Evolutionary conservation across 2,888 invertebrate genomes (phyloP), one percentile per base, ranked within the genome.

Genomic region (Clistopyga incitator): DNA sequence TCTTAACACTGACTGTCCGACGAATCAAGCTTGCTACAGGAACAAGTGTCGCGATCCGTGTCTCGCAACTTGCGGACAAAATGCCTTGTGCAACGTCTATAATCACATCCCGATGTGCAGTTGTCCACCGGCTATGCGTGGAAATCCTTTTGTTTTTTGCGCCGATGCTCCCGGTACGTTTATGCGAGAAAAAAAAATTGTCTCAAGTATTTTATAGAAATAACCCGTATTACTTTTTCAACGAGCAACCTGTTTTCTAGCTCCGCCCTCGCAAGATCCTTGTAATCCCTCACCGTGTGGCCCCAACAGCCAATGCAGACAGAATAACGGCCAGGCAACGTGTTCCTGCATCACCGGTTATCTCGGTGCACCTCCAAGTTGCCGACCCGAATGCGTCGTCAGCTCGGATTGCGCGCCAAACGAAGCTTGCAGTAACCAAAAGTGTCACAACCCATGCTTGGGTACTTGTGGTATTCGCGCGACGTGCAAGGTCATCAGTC

Each of bases 41-140:
- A 95, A 96, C 87, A 97, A 97, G 93, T 98, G 98, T 90, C 91
- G 94, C 42, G 95, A 97, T 92, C 97, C 98, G 54, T 98, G 98
- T 87, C 95, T 95, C 50, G 95, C 95, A 79, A 95, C 95, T 75
- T 97, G 96, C 89, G 97, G 96, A 56, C 94, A 94, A 89, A 95
- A 95, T 84, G 94, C 94, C 4, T 83, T 93, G 10, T 94, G 94
- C 85, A 92, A 90, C 50, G 92, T 93, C 2, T 90, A 91, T 80
- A 94, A 93, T 82, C 94, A 94, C 61, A 91, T 94, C 52, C 93
- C 93, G 2, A 92, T 93, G 81, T 93, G 93, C 82, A 95, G 95
- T 91, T 97, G 97, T 91, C 94, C 95, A 45, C 91, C 92, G 78
- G 96, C 96, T 65, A 96, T 95, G 92, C 94, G 95, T 20, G 98